A percentile compares a stretch with the other conserved stretches of the same genome.
These are phyloP conservation scores for Eilema griseolum DNA, from an alignment of 2,888 invertebrate genomes.

Conservation along the genomic window DNA sequence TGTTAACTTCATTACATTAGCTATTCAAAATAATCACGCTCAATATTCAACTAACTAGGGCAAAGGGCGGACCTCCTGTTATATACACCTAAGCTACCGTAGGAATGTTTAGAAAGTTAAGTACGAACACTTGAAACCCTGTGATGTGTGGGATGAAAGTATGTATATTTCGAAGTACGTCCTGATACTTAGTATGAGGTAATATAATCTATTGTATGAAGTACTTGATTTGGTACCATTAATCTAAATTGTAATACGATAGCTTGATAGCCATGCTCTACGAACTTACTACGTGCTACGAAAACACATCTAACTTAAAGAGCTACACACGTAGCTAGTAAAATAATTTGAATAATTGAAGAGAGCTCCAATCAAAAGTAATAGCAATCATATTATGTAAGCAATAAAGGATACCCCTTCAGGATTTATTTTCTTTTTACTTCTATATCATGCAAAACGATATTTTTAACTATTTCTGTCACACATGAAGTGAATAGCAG, in stretches of 20 bases:
- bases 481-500: too few species aligned
- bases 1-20: background rate
- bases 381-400: background rate
- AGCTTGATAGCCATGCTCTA: constrained; percentile 22
- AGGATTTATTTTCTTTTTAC: too few species aligned
- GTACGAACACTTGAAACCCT: too few species aligned
- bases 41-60: background rate
- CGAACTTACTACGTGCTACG: constrained; percentile 41
- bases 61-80: background rate
- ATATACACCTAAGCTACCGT: background rate
- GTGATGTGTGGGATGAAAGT: too few species aligned
- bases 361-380: background rate
- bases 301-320: constrained; percentile 35
- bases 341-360: too few species aligned
- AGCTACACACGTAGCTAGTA: constrained; percentile 25
- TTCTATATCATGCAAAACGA: too few species aligned
- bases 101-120: too few species aligned
- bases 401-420: background rate
- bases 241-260: background rate
- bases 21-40: background rate
- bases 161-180: too few species aligned
- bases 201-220: background rate
- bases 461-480: too few species aligned
- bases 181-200: background rate
- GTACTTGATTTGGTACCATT: background rate